These are phyloP conservation scores for Garrulus glandarius DNA, from an alignment of 2,797 vertebrate genomes.

Conservation along the genomic window DNA sequence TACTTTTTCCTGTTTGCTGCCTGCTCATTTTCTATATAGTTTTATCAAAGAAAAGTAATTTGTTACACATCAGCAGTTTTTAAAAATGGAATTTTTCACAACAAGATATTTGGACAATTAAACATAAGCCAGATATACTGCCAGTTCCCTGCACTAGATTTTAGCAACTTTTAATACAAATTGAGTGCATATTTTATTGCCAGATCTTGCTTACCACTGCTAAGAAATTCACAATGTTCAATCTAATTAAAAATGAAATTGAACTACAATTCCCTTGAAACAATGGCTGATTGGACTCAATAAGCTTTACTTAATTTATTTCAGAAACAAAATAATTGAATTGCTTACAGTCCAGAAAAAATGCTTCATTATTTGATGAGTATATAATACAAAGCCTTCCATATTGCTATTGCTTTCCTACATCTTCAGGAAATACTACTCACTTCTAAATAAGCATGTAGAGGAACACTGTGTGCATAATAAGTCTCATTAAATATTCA, in stretches of 20 bases:
- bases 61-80: constrained; percentile 48
- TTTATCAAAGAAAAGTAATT: constrained; percentile 64
- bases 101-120: constrained; percentile 62
- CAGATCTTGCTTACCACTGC: constrained; percentile 71
- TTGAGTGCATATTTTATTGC: constrained; percentile 69
- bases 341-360: constrained; percentile 64
- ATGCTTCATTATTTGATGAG: constrained; percentile 57
- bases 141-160: constrained; percentile 56
- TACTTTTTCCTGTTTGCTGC: constrained; percentile 34
- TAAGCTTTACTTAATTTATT: constrained; percentile 78
- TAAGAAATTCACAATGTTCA: constrained; percentile 73
- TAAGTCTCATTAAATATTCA: constrained; percentile 30
- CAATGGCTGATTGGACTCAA: constrained; percentile 70
- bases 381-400: constrained; percentile 12
- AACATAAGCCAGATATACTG: constrained; percentile 64
- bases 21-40: constrained; percentile 30
- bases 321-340: constrained; percentile 78
- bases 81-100: constrained; percentile 62
- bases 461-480: not conserved
- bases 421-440: constrained; percentile 10
- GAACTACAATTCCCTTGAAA: constrained; percentile 79
- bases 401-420: constrained; percentile 2
- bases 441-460: not conserved
- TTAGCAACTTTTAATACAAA: constrained; percentile 74
- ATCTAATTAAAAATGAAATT: constrained; percentile 83